Conservation (phyloP, 2,113 vertebrate species). For the Poecilia latipinna region DNA sequence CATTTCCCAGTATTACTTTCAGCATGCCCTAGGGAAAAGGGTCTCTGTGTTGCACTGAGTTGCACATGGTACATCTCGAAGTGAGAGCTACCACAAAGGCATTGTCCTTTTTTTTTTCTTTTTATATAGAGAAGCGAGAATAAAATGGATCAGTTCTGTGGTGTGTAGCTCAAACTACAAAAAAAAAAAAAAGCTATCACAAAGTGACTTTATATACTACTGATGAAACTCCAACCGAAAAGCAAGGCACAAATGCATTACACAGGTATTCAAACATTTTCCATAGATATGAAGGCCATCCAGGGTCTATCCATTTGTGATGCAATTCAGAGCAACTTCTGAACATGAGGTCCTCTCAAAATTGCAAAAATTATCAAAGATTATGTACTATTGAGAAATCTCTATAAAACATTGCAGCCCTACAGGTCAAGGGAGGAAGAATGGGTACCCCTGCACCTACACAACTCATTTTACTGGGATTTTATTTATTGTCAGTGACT, state of each 20-base stretch:
- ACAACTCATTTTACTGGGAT: not conserved
- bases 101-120: constrained; percentile 6
- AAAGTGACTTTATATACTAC: constrained; percentile 12
- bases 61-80: constrained; percentile 29
- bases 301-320: not conserved
- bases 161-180: constrained; percentile 17
- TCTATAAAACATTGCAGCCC: constrained; percentile 18
- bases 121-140: not conserved
- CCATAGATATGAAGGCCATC: not conserved
- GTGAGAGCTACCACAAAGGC: constrained; percentile 15
- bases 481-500: constrained; percentile 1
- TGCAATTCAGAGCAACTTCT: constrained; percentile 11
- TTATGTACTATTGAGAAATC: constrained; percentile 16
- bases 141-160: not conserved
- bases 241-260: constrained; percentile 15
- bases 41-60: constrained; percentile 42
- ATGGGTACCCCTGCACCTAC: not conserved
- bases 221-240: constrained; percentile 19
- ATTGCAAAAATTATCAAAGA: constrained; percentile 16
- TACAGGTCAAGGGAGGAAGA: not conserved
- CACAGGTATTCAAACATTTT: constrained; percentile 14
- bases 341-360: not conserved
- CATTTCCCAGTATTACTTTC: constrained; percentile 47
- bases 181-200: not conserved
- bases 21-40: constrained; percentile 23